Percentiles rank a stretch among this genome's conserved stretches.
Conservation (phyloP, 2,888 invertebrate species). For the Marronus borbonicus region DNA sequence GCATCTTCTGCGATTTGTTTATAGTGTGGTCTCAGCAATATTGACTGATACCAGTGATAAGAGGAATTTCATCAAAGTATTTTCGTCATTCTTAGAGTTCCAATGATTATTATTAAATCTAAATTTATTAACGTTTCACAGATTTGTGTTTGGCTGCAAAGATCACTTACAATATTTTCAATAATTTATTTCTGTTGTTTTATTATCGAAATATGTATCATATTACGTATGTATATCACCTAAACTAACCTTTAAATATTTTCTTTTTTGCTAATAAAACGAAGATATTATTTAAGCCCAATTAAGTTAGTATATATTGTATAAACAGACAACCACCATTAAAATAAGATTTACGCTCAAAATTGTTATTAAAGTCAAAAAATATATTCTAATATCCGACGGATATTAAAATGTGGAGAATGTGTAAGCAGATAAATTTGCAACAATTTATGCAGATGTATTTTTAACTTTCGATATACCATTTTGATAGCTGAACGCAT, state of each 20-base stretch:
- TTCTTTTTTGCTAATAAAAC: background rate
- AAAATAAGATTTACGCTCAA: slow-evolving; percentile 11
- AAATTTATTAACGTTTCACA: background rate
- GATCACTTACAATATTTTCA: background rate
- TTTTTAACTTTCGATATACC: slow-evolving; percentile 8
- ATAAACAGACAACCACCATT: slow-evolving; percentile 9
- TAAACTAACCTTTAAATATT: background rate
- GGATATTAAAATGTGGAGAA: slow-evolving; percentile 18
- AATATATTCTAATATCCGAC: slow-evolving; percentile 17
- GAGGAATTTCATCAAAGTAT: slow-evolving; percentile 7
- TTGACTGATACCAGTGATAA: slow-evolving; percentile 4
- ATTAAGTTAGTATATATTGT: slow-evolving; percentile 8
- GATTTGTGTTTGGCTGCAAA: background rate
- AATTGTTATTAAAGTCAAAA: slow-evolving; percentile 26
- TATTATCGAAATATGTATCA: no score
- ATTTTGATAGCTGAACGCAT: slow-evolving; percentile 11
- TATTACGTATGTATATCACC: no score
- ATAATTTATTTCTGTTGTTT: background rate
- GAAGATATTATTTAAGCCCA: background rate
- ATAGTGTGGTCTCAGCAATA: background rate
- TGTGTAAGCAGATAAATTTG: slow-evolving; percentile 23
- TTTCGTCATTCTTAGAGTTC: background rate
- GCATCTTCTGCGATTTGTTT: slow-evolving; percentile 16
- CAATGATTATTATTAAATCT: background rate
- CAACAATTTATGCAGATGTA: slow-evolving; percentile 17